Evolutionary conservation across 2,888 invertebrate species (phyloP).

Genomic region (Brachylomia viminalis): DNA sequence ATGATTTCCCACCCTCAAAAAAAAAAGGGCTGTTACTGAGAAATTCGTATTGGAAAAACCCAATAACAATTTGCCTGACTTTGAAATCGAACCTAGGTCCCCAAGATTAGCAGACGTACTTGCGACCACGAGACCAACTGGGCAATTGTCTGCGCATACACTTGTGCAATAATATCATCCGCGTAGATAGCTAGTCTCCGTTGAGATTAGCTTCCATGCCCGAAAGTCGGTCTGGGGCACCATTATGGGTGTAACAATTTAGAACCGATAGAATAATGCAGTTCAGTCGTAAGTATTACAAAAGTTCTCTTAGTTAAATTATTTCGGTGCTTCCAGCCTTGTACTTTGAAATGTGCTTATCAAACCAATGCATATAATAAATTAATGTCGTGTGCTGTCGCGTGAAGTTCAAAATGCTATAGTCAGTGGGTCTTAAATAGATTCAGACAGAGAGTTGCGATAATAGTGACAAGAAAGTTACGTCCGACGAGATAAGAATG

Average conservation of each 20-base stretch:
- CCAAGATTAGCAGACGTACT: too few species aligned
- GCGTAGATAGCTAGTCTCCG: too few species aligned
- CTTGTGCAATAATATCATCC: too few species aligned
- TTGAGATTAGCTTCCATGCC: too few species aligned
- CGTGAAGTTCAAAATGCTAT: conserved; percentile 59
- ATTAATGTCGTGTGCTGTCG: conserved; percentile 28
- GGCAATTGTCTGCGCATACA: too few species aligned
- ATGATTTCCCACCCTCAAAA: too few species aligned
- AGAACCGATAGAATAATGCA: background rate
- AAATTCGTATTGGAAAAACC: too few species aligned
- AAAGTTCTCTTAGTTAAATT: background rate
- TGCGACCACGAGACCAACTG: too few species aligned
- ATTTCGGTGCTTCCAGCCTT: conserved; percentile 23
- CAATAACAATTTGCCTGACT: too few species aligned
- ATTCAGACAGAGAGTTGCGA: conserved; percentile 63
- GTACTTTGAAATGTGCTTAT: conserved; percentile 34
- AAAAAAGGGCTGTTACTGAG: too few species aligned
- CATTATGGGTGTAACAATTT: background rate
- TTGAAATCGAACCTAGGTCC: too few species aligned
- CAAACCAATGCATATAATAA: conserved; percentile 29
- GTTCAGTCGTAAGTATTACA: background rate
- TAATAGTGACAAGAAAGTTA: conserved; percentile 76
- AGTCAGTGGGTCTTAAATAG: conserved; percentile 62
- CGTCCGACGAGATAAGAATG: conserved; percentile 79
- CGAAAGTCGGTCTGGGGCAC: too few species aligned